These are phyloP conservation scores for Cynocephalus volans DNA, from an alignment of 2,113 vertebrate species.

Conservation along the genomic window DNA sequence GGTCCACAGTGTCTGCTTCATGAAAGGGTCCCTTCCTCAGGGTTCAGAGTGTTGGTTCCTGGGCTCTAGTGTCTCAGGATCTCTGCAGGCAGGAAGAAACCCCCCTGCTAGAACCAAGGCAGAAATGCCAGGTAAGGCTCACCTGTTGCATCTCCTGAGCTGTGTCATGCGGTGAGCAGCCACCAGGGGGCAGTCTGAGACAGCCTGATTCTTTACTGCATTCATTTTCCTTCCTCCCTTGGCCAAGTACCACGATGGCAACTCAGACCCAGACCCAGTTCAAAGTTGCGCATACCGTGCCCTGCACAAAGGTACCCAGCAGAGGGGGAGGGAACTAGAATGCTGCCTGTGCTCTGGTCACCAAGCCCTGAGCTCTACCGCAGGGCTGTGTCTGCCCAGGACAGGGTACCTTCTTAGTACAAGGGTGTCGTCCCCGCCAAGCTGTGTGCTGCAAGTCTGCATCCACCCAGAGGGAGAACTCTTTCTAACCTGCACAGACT, in stretches of 20 bases:
- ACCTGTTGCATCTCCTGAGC: neutral
- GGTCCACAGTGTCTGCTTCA: neutral
- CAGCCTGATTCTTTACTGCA: neutral
- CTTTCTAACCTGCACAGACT: neutral
- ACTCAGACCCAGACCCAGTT: neutral
- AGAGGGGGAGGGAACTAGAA: neutral
- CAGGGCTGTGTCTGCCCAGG: neutral
- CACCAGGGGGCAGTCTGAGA: conserved; percentile 63
- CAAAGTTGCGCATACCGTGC: neutral
- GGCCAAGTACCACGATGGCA: neutral
- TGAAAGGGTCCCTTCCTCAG: neutral
- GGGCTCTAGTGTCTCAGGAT: neutral
- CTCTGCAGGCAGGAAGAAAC: neutral
- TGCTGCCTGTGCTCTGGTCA: neutral
- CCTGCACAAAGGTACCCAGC: neutral
- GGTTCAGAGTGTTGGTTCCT: neutral
- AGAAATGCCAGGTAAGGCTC: fast-evolving
- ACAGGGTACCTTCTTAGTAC: fast-evolving
- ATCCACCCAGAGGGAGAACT: neutral
- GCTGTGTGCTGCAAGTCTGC: neutral
- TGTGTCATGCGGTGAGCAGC: fast-evolving
- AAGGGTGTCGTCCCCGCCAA: neutral
- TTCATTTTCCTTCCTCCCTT: neutral
- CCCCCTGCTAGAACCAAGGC: neutral
- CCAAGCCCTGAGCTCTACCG: neutral